Percentiles rank a stretch among this genome's conserved stretches.
phyloP scores from a whole-genome alignment of 2,113 vertebrate species.

The Aegithalos caudatus region DNA sequence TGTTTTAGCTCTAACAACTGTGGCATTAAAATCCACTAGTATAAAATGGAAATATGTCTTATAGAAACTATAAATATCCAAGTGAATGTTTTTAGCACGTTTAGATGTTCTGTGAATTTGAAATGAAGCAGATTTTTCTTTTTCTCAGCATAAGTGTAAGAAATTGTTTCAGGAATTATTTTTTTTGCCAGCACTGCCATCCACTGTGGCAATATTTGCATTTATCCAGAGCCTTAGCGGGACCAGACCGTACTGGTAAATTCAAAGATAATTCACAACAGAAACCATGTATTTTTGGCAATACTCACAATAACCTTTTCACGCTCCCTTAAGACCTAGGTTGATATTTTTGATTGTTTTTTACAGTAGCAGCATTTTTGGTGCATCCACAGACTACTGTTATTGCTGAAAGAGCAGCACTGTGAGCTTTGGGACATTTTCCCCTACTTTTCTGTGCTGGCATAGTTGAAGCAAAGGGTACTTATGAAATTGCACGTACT shows the following conservation, averaged over 20 bases:
- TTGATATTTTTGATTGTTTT: not conserved
- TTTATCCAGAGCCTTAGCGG: not conserved
- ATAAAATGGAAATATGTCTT: conserved; percentile 13
- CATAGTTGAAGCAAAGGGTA: not conserved
- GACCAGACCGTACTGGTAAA: not conserved
- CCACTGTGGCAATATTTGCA: not conserved
- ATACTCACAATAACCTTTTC: conserved; percentile 33
- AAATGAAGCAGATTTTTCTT: conserved; percentile 14
- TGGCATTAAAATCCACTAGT: not conserved
- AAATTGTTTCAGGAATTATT: conserved; percentile 15
- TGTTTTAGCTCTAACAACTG: not conserved
- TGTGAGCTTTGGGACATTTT: conserved; percentile 32
- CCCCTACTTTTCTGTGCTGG: not conserved
- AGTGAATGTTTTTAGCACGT: not conserved
- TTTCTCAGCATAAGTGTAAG: not conserved
- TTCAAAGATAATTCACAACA: not conserved
- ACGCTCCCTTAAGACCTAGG: not conserved
- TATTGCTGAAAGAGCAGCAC: not conserved
- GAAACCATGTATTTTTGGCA: not conserved
- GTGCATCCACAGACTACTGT: not conserved
- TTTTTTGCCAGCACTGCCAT: not conserved
- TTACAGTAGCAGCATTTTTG: not conserved
- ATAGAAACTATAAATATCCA: not conserved
- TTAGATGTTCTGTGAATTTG: conserved; percentile 1
- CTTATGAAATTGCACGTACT: not conserved